Percentiles rank a stretch among this genome's conserved stretches.
These are phyloP conservation scores for Cerceris ruficornis DNA, from an alignment of 2,888 invertebrate genomes.

Conservation along the genomic window DNA sequence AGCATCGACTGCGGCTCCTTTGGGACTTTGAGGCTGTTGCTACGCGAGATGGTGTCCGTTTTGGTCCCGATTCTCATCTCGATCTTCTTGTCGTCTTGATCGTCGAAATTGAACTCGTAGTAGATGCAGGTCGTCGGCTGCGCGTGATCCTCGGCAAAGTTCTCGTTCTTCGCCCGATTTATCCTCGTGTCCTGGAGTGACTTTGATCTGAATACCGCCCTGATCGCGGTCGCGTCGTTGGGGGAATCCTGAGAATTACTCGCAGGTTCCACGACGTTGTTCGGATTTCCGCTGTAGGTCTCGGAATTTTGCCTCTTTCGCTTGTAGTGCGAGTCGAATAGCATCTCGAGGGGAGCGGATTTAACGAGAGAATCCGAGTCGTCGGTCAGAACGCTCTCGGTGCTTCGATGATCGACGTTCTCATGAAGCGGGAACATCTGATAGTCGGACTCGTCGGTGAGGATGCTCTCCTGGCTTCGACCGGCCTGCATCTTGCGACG, in stretches of 20 bases:
- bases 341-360: conserved; percentile 89
- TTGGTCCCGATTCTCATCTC: conserved; percentile 49
- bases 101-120: conserved; percentile 74
- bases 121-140: conserved; percentile 67
- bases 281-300: conserved; percentile 80
- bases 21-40: conserved; percentile 63
- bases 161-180: conserved; percentile 58
- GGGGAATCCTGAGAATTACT: conserved; percentile 18
- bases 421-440: conserved; percentile 82
- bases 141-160: conserved; percentile 63
- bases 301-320: conserved; percentile 80
- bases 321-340: conserved; percentile 84
- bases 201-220: conserved; percentile 79
- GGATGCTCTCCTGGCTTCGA: conserved; percentile 89
- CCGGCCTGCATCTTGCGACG: conserved; percentile 86
- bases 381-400: conserved; percentile 91
- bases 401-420: conserved; percentile 88
- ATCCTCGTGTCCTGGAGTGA: conserved; percentile 81
- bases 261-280: conserved; percentile 60
- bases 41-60: conserved; percentile 60
- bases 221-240: conserved; percentile 50
- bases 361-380: conserved; percentile 89
- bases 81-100: conserved; percentile 54
- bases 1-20: conserved; percentile 75
- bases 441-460: conserved; percentile 88